Evolutionary conservation across 2,797 vertebrate species (phyloP).

Genomic region (Phrynocephalus guinanensis): DNA sequence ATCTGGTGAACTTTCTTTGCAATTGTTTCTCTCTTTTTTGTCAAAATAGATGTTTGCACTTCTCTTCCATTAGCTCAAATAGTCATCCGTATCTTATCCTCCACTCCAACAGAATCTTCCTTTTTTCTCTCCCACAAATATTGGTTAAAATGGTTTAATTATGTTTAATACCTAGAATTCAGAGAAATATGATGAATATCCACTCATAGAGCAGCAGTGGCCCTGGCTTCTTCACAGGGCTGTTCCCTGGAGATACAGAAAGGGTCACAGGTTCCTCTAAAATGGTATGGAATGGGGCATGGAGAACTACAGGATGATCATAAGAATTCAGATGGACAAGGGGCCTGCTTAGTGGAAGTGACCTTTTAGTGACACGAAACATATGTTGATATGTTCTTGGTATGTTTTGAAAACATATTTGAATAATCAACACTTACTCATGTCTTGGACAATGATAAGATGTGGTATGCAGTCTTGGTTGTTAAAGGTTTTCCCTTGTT

Average conservation of each 20-base stretch:
- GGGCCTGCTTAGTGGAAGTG: not conserved
- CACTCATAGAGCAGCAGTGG: not conserved
- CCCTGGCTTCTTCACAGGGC: not conserved
- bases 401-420: slow-evolving; percentile 27
- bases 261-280: not conserved
- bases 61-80: not conserved
- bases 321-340: not conserved
- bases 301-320: not conserved
- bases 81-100: not conserved
- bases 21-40: not conserved
- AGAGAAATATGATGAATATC: not conserved
- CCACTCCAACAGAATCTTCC: too few species aligned
- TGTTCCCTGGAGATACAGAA: not conserved
- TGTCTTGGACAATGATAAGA: not conserved
- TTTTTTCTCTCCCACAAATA: not conserved
- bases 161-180: not conserved
- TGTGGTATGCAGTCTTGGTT: not conserved
- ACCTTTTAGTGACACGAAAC: not conserved
- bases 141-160: not conserved
- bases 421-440: not conserved
- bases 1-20: too few species aligned
- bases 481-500: slow-evolving; percentile 19
- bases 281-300: not conserved
- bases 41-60: not conserved
- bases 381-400: not conserved